Evolutionary conservation across 2,888 invertebrate species (phyloP), one percentile per base, ranked within the genome.

Genomic region (Chrysomela aeneicollis): DNA sequence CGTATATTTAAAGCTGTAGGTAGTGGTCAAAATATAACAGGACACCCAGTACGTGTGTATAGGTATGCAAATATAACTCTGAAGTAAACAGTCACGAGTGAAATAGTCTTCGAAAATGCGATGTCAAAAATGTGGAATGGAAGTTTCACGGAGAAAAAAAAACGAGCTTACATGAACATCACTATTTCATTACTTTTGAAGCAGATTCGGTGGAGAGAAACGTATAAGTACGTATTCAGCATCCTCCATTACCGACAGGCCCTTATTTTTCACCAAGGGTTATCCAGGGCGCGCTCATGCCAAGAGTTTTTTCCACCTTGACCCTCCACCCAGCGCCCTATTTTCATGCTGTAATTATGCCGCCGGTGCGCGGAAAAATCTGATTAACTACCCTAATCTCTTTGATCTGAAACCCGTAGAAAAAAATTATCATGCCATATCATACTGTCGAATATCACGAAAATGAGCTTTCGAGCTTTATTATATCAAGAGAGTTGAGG

Each of bases 371-470:
- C 42, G 57, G 57, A 30, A 46, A 55, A 57, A 46, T 57, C 57
- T 57, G 57, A 57, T 57, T 57, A 57, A 46, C 30, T 46, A 46
- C 57, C 46, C 15, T 57, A 46, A 46, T 57, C 42, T 57, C 26
- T 46, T 57, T 46, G 26, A 57, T 57, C 46, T 57, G 57, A 46
- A 57, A 47, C 57, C 19, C 57, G 57, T 26, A 46, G 57, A 57
- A 57, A 57, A 57, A 26, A 57, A 26, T 37, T 55, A 55, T 55
- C 55, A 42, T 42, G 26, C 55, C 37, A 19, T 57, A 57, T 57
- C 57, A 26, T 26, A 46, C 46, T 46, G 57, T 57, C 47, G 26
- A 26, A 10, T 30, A 47, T 57, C 46, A 46, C 9, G 57, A 46
- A 26, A 57, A 57, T 26, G 46, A 26, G 46, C 57, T 57, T 55